Evolutionary conservation across 2,797 vertebrate genomes (phyloP), one percentile per base, ranked within the genome.

Genomic region (Dermochelys coriacea): DNA sequence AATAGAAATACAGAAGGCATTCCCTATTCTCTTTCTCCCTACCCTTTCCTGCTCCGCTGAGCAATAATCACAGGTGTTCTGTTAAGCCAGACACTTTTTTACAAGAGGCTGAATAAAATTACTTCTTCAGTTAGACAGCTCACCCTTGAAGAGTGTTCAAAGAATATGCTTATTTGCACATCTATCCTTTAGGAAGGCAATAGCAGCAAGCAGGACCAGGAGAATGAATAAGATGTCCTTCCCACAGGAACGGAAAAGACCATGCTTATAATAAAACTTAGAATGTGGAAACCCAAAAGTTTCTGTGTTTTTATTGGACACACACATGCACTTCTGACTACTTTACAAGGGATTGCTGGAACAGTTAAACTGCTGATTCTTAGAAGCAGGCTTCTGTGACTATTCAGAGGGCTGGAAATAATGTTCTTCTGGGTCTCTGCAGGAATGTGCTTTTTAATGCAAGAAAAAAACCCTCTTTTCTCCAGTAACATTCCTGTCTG

Each of bases 81-180:
- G 23, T 87, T 78, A 50, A 57, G 3, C 45, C 86, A 91, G 81
- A 74, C 50, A 90, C 59, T 51, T 50, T 84, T 59, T 91, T 78
- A 84, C 31, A 87, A 49, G 68, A 89, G 78, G 68, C 9, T 78
- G 68, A 54, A 91, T 90, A 37, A 89, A 94, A 93, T 52, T 51
- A 82, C 85, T 95, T 96, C 91, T 93, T 96, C 85, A 95, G 94
- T 93, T 94, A 97, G 95, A 96, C 82, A 97, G 94, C 94, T 97
- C 94, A 96, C 95, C 94, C 96, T 95, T 96, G 96, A 97, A 96
- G 95, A 94, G 93, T 84, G 86, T 85, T 92, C 84, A 80, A 92
- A 96, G 91, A 95, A 97, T 88, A 93, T 87, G 94, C 86, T 91
- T 92, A 74, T 94, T 86, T 95, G 82, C 84, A 93, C 84, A 95